phyloP scores from a whole-genome alignment of 1,140 invertebrate genomes.

The Drosophila rhopaloa region DNA sequence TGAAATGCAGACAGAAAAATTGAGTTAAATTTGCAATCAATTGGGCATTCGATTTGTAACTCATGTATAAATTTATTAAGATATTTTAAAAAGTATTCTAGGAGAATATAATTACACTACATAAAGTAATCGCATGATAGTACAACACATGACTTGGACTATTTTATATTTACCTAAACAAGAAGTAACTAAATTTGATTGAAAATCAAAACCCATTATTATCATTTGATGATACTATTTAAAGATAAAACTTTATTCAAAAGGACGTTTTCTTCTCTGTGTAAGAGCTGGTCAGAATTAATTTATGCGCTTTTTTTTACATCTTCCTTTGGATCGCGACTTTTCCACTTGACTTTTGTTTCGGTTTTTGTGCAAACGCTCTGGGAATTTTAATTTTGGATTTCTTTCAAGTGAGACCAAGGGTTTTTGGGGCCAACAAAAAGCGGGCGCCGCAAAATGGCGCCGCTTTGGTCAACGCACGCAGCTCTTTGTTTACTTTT shows the following conservation, averaged over 20 bases:
- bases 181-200: too few species aligned
- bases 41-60: not conserved
- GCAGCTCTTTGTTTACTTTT: slow-evolving; percentile 80
- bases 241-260: too few species aligned
- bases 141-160: too few species aligned
- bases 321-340: slow-evolving; percentile 41
- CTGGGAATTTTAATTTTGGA: slow-evolving; percentile 81
- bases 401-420: slow-evolving; percentile 54
- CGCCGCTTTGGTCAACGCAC: slow-evolving; percentile 76
- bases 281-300: slow-evolving; percentile 69
- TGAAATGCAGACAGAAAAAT: slow-evolving; percentile 22
- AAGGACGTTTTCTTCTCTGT: slow-evolving; percentile 1
- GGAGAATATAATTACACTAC: too few species aligned
- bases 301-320: slow-evolving; percentile 72
- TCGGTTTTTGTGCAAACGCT: slow-evolving; percentile 60
- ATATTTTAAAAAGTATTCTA: too few species aligned
- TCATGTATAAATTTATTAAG: too few species aligned
- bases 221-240: too few species aligned
- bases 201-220: too few species aligned
- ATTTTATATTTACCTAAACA: too few species aligned
- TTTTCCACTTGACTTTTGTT: slow-evolving; percentile 73
- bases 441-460: slow-evolving; percentile 66
- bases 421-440: slow-evolving; percentile 34
- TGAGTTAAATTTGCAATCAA: not conserved
- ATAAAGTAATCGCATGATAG: too few species aligned